Evolutionary conservation across 1,140 invertebrate species (phyloP).

Genomic region (Drosophila willistoni): DNA sequence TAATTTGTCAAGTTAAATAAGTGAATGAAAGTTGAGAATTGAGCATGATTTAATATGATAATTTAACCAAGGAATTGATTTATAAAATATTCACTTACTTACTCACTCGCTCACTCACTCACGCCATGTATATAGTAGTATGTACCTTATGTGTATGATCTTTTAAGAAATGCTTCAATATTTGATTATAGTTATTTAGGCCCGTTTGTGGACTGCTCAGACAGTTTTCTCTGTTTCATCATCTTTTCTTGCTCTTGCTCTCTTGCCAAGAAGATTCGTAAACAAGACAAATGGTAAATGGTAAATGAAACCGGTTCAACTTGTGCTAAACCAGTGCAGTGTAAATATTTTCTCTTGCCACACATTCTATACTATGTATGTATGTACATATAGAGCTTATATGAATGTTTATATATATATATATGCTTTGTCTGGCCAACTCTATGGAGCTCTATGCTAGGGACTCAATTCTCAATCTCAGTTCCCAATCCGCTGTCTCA

Average conservation of each 20-base stretch:
- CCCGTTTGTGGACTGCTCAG: not conserved
- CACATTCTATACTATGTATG: constrained; percentile 28
- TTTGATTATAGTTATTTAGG: constrained; percentile 67
- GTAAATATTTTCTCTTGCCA: constrained; percentile 50
- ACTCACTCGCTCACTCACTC: not conserved
- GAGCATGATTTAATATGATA: not conserved
- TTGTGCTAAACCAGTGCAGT: constrained; percentile 38
- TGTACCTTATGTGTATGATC: not conserved
- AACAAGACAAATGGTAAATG: constrained; percentile 46
- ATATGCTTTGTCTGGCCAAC: not conserved
- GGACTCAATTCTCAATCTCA: constrained; percentile 43
- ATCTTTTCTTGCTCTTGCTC: too few species aligned
- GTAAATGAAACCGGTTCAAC: constrained; percentile 63
- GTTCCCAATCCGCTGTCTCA: constrained; percentile 33
- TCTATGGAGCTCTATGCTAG: not conserved
- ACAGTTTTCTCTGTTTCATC: not conserved
- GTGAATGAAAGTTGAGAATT: not conserved
- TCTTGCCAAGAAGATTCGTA: constrained; percentile 10
- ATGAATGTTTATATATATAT: not conserved
- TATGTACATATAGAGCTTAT: not conserved
- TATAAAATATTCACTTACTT: not conserved
- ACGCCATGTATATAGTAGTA: too few species aligned
- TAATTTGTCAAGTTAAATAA: not conserved
- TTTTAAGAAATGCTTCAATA: constrained; percentile 34
- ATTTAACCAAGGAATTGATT: not conserved